These are phyloP conservation scores for Bombus balteatus DNA, from an alignment of 1,140 invertebrate species.

Conservation along the genomic window DNA sequence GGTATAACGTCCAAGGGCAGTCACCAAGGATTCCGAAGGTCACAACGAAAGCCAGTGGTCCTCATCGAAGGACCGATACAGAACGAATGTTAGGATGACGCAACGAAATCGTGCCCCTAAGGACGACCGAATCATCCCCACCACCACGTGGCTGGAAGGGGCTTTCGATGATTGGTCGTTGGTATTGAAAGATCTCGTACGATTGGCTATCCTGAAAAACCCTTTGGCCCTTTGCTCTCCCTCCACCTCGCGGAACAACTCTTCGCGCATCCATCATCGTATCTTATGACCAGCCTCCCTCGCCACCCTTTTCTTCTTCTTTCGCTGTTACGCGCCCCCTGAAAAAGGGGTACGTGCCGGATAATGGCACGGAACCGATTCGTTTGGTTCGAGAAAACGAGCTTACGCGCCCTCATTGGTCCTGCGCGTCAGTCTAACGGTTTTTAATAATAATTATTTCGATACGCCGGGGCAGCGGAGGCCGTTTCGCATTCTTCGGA, in stretches of 20 bases:
- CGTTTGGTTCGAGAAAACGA: conserved; percentile 68
- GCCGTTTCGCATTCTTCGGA: neutral
- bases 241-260: conserved; percentile 72
- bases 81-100: conserved; percentile 80
- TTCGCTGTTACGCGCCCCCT: conserved; percentile 5
- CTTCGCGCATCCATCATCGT: conserved; percentile 80
- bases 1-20: neutral
- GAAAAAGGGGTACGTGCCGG: conserved; percentile 37
- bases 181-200: conserved; percentile 5
- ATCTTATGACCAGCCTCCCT: conserved; percentile 75
- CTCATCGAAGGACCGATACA: conserved; percentile 71
- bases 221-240: conserved; percentile 71
- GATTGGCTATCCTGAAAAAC: conserved; percentile 69
- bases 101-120: conserved; percentile 77
- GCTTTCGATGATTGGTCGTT: conserved; percentile 70
- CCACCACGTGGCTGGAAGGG: conserved; percentile 50
- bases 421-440: conserved; percentile 63
- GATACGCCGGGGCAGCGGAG: conserved; percentile 58
- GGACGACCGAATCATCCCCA: conserved; percentile 74
- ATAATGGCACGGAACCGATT: conserved; percentile 74
- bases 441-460: conserved; percentile 77
- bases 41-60: conserved; percentile 40
- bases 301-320: conserved; percentile 74
- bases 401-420: conserved; percentile 46
- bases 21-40: conserved; percentile 7